Evolutionary conservation across 2,888 invertebrate species (phyloP).

Genomic region (Silvanus unidentatus): DNA sequence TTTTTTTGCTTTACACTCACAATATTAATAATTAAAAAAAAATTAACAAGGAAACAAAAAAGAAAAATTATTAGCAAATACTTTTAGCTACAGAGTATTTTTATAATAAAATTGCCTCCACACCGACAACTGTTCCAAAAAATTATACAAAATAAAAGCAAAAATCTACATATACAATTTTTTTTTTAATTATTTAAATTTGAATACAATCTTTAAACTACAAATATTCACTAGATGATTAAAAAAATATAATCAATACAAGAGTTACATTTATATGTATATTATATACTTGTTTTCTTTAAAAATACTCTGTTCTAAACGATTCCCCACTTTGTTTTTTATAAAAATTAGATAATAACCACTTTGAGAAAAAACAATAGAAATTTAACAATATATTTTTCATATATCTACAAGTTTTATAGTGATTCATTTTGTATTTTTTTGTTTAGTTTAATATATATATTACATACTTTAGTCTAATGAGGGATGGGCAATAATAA

Average conservation of each 20-base stretch:
- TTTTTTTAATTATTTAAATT: too few species aligned
- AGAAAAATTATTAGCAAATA: constrained; percentile 29
- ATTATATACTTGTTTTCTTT: constrained; percentile 2
- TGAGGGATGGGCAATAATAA: constrained; percentile 33
- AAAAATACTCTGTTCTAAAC: constrained; percentile 26
- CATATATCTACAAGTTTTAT: constrained; percentile 45
- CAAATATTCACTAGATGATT: background rate
- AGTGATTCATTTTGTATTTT: constrained; percentile 32
- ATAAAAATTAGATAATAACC: too few species aligned
- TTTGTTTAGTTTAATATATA: constrained; percentile 21
- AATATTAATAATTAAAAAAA: constrained; percentile 23
- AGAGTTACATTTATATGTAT: constrained; percentile 2
- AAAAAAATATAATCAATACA: too few species aligned
- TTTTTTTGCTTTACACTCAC: constrained; percentile 35
- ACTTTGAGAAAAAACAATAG: constrained; percentile 31
- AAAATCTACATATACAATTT: too few species aligned
- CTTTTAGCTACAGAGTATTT: constrained; percentile 30
- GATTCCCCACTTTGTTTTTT: background rate
- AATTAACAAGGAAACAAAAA: constrained; percentile 28
- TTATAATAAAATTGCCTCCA: constrained; percentile 9
- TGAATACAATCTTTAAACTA: constrained; percentile 13
- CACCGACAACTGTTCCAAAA: constrained; percentile 4
- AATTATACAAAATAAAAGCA: constrained; percentile 8
- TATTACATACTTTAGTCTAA: constrained; percentile 40
- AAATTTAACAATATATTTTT: constrained; percentile 46